Conservation (phyloP, 2,888 invertebrate genomes). For the Meteorus cinctellus region DNA sequence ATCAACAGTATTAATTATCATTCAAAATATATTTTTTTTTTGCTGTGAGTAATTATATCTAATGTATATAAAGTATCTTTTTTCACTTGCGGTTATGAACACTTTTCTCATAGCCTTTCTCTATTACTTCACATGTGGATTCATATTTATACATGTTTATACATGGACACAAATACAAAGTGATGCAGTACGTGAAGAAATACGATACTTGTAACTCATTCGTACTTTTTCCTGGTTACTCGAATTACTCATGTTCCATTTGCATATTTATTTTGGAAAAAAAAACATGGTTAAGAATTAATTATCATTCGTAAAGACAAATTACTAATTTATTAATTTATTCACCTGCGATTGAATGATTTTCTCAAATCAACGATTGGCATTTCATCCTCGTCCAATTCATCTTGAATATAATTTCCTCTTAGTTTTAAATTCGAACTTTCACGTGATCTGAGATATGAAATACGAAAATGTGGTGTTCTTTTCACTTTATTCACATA, state of each 20-base stretch:
- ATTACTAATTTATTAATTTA: background rate
- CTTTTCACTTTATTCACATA: slow-evolving; percentile 45
- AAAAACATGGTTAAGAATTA: background rate
- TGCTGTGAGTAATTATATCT: too few species aligned
- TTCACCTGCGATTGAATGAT: slow-evolving; percentile 67
- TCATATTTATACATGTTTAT: background rate
- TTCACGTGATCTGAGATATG: background rate
- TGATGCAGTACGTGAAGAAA: background rate
- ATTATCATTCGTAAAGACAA: too few species aligned
- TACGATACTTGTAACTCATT: background rate
- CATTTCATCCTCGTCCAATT: slow-evolving; percentile 54
- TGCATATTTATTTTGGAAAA: background rate
- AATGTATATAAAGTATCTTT: background rate
- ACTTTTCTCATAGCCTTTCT: slow-evolving; percentile 6
- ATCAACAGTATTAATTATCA: too few species aligned
- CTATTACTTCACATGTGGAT: background rate
- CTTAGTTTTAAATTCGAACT: slow-evolving; percentile 49
- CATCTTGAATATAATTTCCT: slow-evolving; percentile 62
- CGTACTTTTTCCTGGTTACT: slow-evolving; percentile 13
- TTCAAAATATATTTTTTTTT: too few species aligned
- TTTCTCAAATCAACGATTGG: slow-evolving; percentile 60
- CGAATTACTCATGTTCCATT: slow-evolving; percentile 21
- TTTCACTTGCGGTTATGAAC: background rate
- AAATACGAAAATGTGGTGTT: slow-evolving; percentile 25
- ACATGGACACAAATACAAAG: background rate